Conservation (phyloP, 2,888 invertebrate genomes). For the Siphlonurus alternatus region DNA sequence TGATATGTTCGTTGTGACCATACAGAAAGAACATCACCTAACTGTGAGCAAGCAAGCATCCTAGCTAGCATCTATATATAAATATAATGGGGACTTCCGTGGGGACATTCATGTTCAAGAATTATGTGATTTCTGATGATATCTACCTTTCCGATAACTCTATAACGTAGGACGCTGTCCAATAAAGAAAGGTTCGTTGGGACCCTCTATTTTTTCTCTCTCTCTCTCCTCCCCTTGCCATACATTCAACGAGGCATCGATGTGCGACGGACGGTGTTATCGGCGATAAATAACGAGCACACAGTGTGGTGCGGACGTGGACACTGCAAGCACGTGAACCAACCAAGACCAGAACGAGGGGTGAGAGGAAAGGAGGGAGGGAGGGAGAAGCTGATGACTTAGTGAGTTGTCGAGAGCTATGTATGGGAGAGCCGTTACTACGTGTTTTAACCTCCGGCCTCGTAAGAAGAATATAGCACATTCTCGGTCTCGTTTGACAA, state of each 20-base stretch:
- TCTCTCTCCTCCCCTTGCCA: slow-evolving; percentile 1
- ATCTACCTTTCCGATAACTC: slow-evolving; percentile 5
- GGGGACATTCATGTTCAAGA: slow-evolving; percentile 6
- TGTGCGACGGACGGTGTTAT: slow-evolving; percentile 12
- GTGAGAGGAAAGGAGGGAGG: neutral
- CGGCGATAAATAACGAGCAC: slow-evolving; percentile 14
- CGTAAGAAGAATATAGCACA: too few relatives aligned
- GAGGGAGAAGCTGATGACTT: neutral
- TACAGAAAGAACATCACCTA: neutral
- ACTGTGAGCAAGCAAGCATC: neutral
- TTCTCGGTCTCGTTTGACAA: too few relatives aligned
- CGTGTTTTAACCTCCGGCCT: too few relatives aligned
- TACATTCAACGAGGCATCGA: neutral
- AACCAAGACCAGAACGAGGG: neutral
- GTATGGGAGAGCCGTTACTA: too few relatives aligned
- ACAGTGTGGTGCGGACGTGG: neutral
- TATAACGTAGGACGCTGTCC: neutral
- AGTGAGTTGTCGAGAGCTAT: too few relatives aligned
- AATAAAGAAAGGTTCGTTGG: neutral
- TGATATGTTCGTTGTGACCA: neutral
- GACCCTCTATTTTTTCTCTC: slow-evolving; percentile 2
- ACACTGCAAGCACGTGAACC: too few relatives aligned
- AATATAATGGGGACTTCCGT: slow-evolving; percentile 8
- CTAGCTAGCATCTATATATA: neutral
- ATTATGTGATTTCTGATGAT: slow-evolving; percentile 9